Base-by-base conservation (phyloP, 2,797 vertebrate genomes). In the Rhinatrema bivittatum region DNA sequence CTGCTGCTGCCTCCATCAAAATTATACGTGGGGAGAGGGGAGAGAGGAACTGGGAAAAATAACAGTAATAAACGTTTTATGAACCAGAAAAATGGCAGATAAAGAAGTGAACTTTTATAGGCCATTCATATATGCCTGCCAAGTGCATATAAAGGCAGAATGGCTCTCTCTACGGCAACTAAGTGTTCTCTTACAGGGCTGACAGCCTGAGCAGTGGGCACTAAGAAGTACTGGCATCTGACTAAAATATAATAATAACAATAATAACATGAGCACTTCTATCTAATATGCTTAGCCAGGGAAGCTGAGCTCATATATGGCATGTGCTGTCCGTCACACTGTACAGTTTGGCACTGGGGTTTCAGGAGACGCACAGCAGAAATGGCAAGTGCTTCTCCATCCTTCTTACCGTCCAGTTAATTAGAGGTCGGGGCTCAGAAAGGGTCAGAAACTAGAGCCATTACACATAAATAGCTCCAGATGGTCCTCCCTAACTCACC, bases 81-180 rank as follows among this genome's bases (percentile, higher is more conserved):
- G 68, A 66, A 70, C 63, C 68, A 73, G 60, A 76, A 71, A n/a
- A 73, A 70, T 53, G 63, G 60, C 46, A 68, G 61, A 68, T 68
- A 66, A 70, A 71, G 64, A 71, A 71, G 68, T 69, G 57, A 70
- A 53, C 53, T 68, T 73, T 53, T 60, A 61, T 70, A 68, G 54
- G 56, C 56, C 64, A 64, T 64, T 64, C 53, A 66, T 65, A 53
- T 43, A 61, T 67, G 57, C 45, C 47, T 62, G 50, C 59, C 63
- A 70, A 58, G 25, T 1, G 0, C 55, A 40, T 25, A 64, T 53
- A 62, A 58, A 57, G 7, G 42, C 1, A 0, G 52, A 49, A 55
- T 32, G 46, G 55, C 36, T 40, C 50, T 59, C 39, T 45, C 53
- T 37, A 30, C 59, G 68, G 74, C 27, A 1, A 33, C 42, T 29